Evolutionary conservation across 2,113 vertebrate species (phyloP), one percentile per base, ranked within the genome.

Genomic region (Phalacrocorax brasilianus): DNA sequence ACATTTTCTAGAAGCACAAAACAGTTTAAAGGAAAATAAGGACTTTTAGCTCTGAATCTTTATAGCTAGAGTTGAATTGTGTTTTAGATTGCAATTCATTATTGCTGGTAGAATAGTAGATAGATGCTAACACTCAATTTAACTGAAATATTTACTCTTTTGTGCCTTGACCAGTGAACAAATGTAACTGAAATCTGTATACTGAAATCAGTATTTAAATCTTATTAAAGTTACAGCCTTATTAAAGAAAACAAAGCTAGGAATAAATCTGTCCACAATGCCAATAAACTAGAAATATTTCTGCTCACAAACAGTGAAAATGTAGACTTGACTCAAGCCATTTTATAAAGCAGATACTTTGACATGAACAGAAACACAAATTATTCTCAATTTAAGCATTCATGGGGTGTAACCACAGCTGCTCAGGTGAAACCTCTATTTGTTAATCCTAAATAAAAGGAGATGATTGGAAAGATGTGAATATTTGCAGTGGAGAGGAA

Each of bases 201-300:
- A 19, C 7, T 59, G 8, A 50, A 79, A 61, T 89, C 78, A 26
- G 38, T 63, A 68, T 80, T 80, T 84, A 93, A 88, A 67, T 68
- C 53, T 63, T 50, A 26, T 35, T 94, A 42, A 90, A 91, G 44
- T 55, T 67, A 52, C 47, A 61, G 21, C 20, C 21, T 91, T 65
- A 65, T 44, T 93, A 84, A 80, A 78, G 68, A 73, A 87, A 95
- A 66, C 40, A 93, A 86, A 76, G 28, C n/a, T 49, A 72, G 58
- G 56, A 88, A 86, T 73, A 95, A 89, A 91, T 59, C 26, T 85
- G 4, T 59, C 45, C 65, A 21, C 44, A 30, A 11, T 6, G 5
- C 32, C n/a, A 59, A 66, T 85, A 87, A 94, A 5, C 15, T 84
- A 94, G 73, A 96, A 92, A 42, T 87, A 80, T 79, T 95, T 95